These are phyloP conservation scores for Agonopterix arenella DNA, from an alignment of 2,888 invertebrate species.

Conservation along the genomic window DNA sequence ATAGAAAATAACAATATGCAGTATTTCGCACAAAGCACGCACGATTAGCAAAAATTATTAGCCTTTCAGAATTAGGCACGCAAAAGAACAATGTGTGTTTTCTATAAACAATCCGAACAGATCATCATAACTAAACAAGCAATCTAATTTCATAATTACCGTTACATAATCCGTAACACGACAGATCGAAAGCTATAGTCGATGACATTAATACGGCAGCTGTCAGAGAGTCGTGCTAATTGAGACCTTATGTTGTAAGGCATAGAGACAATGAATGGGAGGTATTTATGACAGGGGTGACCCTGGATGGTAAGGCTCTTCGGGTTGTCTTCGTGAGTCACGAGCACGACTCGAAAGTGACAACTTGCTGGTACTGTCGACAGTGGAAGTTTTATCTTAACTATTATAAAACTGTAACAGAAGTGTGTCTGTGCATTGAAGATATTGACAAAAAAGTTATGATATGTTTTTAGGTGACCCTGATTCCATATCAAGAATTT, in stretches of 20 bases:
- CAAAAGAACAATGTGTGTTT: no score
- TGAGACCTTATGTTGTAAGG: slow-evolving; percentile 3
- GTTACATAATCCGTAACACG: slow-evolving; percentile 1
- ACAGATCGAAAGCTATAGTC: slow-evolving; percentile 6
- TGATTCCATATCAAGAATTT: no score
- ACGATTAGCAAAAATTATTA: no score
- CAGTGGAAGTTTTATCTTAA: no score
- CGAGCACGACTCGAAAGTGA: slow-evolving; percentile 62
- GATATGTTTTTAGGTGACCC: no score
- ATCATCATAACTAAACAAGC: not conserved
- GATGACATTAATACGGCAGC: slow-evolving; percentile 1
- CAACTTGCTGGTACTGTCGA: slow-evolving; percentile 41
- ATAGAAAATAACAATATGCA: no score
- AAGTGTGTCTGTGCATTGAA: no score
- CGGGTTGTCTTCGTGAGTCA: slow-evolving; percentile 42
- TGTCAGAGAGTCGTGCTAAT: slow-evolving; percentile 4
- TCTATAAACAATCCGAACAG: no score
- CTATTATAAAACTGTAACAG: no score
- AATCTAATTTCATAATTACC: slow-evolving; percentile 1
- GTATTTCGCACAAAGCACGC: no score
- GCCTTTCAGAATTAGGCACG: no score
- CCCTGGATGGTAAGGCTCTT: not conserved
- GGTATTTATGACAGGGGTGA: not conserved
- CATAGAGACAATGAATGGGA: slow-evolving; percentile 2
- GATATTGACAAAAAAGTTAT: no score